Evolutionary conservation across 2,113 vertebrate genomes (phyloP), one percentile per base, ranked within the genome.

Genomic region (Paralichthys olivaceus): DNA sequence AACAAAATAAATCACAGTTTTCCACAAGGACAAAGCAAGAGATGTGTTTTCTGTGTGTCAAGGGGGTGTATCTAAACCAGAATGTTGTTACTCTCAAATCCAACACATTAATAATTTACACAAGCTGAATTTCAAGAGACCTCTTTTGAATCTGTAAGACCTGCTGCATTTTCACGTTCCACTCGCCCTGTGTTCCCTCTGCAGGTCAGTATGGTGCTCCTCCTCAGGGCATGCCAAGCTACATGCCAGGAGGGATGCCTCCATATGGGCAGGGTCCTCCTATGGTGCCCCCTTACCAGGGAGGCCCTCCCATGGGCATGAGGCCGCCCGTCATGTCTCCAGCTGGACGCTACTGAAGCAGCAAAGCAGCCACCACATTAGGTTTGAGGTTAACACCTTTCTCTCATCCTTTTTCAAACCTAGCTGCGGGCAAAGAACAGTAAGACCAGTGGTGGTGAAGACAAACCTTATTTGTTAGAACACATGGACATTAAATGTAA

Each of bases 381-480:
- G 96, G 97, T 98, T 98, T 98, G 97, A 96, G 96, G 97, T 98
- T 98, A 96, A 97, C 96, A 95, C 95, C 96, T 97, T 98, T 98
- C 92, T 94, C 89, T 93, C 92, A 92, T 85, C 91, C 87, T 91
- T 91, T 93, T 94, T 89, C 77, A 88, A 86, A 87, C 79, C 85
- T 97, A 97, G 95, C 94, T 93, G 88, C 95, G 94, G 94, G 95
- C 95, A 93, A 93, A 96, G 94, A 96, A 94, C 95, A 93, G 95
- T 96, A 71, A 90, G 93, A 95, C 94, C 95, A 94, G 94, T 95
- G 95, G 95, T 95, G 96, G 95, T 93, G 96, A 95, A 96, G 94
- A 91, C 93, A 92, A 94, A 84, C 69, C 59, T 78, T 85, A 84
- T 88, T 81, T 85, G 77, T 86, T 90, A 83, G 83, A 93, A 95